Evolutionary conservation across 2,797 vertebrate species (phyloP).

Genomic region (Buceros bicornis): DNA sequence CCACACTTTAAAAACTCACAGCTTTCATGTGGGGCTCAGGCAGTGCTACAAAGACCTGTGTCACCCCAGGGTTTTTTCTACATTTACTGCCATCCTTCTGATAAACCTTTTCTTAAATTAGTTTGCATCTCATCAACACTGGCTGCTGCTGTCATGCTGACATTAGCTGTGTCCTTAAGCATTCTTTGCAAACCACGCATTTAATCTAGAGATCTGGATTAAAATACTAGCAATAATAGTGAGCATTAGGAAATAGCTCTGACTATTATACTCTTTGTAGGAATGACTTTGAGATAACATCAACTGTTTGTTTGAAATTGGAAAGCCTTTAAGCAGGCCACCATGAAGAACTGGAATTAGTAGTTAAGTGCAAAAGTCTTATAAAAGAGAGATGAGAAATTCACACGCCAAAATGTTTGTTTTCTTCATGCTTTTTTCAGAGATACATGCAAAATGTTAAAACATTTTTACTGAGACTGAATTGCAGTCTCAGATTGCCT

Average conservation of each 20-base stretch:
- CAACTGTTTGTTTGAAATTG: not conserved
- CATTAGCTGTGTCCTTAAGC: not conserved
- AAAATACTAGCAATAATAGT: not conserved
- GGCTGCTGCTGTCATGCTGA: not conserved
- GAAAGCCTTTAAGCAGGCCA: not conserved
- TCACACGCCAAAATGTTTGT: accelerated
- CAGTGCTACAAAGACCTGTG: not conserved
- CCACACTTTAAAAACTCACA: not conserved
- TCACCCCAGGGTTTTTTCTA: not conserved
- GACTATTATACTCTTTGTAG: not conserved
- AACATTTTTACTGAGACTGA: not conserved
- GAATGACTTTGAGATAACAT: not conserved
- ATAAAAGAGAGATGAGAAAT: not conserved
- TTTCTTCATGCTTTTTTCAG: not conserved
- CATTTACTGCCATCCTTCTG: not conserved
- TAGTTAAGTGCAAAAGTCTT: not conserved
- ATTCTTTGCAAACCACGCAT: not conserved
- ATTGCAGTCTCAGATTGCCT: not conserved
- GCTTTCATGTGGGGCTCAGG: not conserved
- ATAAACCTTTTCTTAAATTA: not conserved
- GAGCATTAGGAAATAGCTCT: not conserved
- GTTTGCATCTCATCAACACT: not conserved
- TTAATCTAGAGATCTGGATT: not conserved
- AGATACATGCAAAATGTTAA: not conserved
- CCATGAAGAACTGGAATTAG: not conserved